Evolutionary conservation across 1,140 invertebrate genomes (phyloP).

Genomic region (Holotrichia oblita): DNA sequence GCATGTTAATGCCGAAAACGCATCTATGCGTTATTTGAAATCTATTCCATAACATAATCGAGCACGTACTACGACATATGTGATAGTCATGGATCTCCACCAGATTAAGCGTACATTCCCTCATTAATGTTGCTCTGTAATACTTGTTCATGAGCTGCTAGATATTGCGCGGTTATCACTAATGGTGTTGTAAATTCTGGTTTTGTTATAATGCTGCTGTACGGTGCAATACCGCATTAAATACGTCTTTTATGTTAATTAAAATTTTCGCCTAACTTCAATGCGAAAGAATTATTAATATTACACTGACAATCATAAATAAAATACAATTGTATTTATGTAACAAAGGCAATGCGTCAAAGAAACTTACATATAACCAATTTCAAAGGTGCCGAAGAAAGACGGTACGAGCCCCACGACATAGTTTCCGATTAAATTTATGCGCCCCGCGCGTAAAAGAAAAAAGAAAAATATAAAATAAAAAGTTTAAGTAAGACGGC

Average conservation of each 20-base stretch:
- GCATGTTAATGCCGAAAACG: not conserved
- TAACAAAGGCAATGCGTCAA: not conserved
- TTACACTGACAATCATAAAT: too few species aligned
- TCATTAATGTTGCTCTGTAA: not conserved
- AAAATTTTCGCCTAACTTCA: too few species aligned
- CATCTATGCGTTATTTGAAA: not conserved
- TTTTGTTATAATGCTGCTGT: not conserved
- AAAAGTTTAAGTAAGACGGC: slow-evolving; percentile 24
- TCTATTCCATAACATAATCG: not conserved
- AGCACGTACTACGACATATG: not conserved
- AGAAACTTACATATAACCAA: too few species aligned
- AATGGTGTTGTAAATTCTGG: not conserved
- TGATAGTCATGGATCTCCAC: not conserved
- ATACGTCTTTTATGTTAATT: too few species aligned
- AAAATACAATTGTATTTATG: not conserved
- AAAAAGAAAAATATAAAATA: slow-evolving; percentile 20
- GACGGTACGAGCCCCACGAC: not conserved
- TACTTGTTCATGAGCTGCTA: not conserved
- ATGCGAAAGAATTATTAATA: too few species aligned
- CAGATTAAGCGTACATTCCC: not conserved
- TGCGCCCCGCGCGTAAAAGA: slow-evolving; percentile 9
- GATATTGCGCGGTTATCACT: not conserved
- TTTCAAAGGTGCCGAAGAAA: not conserved
- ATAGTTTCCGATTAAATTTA: not conserved
- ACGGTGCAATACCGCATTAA: not conserved